Evolutionary conservation across 2,888 invertebrate species (phyloP), one percentile per base, ranked within the genome.

Genomic region (Amiota mariae): DNA sequence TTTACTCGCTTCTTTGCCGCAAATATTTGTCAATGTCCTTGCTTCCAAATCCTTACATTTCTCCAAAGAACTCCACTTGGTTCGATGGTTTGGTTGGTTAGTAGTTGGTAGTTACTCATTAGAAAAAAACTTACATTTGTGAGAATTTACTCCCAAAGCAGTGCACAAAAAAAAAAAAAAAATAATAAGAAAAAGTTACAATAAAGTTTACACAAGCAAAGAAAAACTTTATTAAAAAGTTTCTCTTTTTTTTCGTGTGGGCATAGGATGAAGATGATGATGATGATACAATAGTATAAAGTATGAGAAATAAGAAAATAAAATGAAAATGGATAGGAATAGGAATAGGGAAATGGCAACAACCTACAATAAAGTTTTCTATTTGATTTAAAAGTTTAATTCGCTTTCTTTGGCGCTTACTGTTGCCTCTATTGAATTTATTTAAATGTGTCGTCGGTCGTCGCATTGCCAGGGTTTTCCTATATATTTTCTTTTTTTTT

Each of bases 301-400:
- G 24, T 24, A 8, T 13, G 15, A 6, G 8, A 3, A 12, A 51
- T 51, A 51, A 15, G 18, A 76, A 77, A 81, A 77, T 75, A 79
- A 80, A 77, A n/a, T 8, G 3, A n/a, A 12, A 51, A 15, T 59
- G 59, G 18, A n/a, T n/a, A n/a, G n/a, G n/a, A n/a, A n/a, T 71
- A 77, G n/a, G n/a, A n/a, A n/a, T n/a, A 78, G 77, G 75, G 64
- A 59, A 64, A 71, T 66, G 47, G 64, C 71, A 74, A 73, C 51
- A 71, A 72, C 57, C 74, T 74, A 77, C 71, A 59, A 75, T 75
- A 85, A 83, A 83, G 84, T 83, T 85, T 81, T 82, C 85, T 83
- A 83, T 83, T 83, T 83, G 83, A 85, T 83, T 83, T 85, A 84
- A 83, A 83, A 85, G 83, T 85, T 83, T 81, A 82, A 77, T 79